Evolutionary conservation across 2,888 invertebrate species (phyloP), one percentile per base, ranked within the genome.

Genomic region (Brachypalpus laphriformis): DNA sequence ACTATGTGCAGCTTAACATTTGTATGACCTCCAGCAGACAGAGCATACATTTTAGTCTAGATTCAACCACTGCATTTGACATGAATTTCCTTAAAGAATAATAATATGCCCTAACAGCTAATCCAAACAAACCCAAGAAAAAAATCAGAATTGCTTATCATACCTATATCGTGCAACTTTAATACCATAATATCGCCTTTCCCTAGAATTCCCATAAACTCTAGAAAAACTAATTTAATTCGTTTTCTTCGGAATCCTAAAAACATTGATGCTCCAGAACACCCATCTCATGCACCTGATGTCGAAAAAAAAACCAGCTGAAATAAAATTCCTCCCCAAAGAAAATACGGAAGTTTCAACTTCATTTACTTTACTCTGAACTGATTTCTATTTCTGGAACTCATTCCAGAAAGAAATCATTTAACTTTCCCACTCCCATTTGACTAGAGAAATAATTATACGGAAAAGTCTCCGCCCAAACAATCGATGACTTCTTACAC

Each of bases 331-430:
- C 63, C 56, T 11, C 9, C 11, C 7, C 14, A 47, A 71, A 59
- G 22, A 59, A 74, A 42, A 83, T 63, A 70, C 78, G 80, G 83
- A 83, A 83, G 80, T 75, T 40, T 65, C 20, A 54, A 78, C 72
- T 76, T 63, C 56, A 71, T 28, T 77, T 80, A 42, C 57, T 40
- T 59, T 68, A 70, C 66, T 68, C 66, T 25, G 61, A 78, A 78
- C 42, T 25, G 56, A 51, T 14, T 59, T 74, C 80, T 83, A 83
- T 83, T 80, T 80, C 51, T 14, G 57, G 57, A 75, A 70, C 18
- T 18, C 63, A 57, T 63, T 83, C 66, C 66, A 74, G 78, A 78
- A 77, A 42, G 45, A 22, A 63, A 63, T 6, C 63, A 56, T 70
- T 70, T 56, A 49, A 59, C 49, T 51, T 61, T 59, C 25, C 42